phyloP scores from a whole-genome alignment of 1,140 invertebrate genomes.

The Zaprionus kolodkinae region DNA sequence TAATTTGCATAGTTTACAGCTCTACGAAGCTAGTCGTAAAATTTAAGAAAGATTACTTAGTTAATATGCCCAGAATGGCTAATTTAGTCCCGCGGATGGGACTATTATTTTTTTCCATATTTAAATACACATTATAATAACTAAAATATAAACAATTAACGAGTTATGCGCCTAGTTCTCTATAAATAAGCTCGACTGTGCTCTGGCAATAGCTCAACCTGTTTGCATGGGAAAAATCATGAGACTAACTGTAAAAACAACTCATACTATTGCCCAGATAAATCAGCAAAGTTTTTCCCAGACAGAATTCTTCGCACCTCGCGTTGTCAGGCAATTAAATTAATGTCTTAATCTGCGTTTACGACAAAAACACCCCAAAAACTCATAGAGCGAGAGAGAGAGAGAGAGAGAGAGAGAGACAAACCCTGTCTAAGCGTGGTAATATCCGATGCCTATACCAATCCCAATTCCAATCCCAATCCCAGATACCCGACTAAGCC shows the following conservation, averaged over 20 bases:
- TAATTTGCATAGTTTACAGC: background rate
- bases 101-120: too few relatives aligned
- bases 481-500: slow-evolving; percentile 50
- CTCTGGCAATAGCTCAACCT: background rate
- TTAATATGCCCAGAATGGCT: background rate
- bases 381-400: slow-evolving; percentile 9
- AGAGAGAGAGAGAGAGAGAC: background rate
- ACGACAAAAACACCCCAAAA: slow-evolving; percentile 79
- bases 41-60: background rate
- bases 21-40: background rate
- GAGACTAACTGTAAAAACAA: slow-evolving; percentile 34
- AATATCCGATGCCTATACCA: slow-evolving; percentile 24
- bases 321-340: slow-evolving; percentile 73
- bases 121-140: background rate
- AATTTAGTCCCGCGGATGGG: too few relatives aligned
- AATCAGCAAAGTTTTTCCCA: slow-evolving; percentile 50
- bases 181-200: background rate
- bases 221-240: slow-evolving; percentile 68
- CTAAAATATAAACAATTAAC: background rate
- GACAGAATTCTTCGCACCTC: slow-evolving; percentile 42
- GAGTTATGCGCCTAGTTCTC: background rate
- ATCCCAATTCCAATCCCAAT: slow-evolving; percentile 12
- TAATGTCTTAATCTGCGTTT: slow-evolving; percentile 82
- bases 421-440: slow-evolving; percentile 19
- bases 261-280: slow-evolving; percentile 22